Percentiles rank a stretch among this genome's conserved stretches.
These are phyloP conservation scores for Drosophila parthenogenetica DNA, from an alignment of 2,888 invertebrate species.

Conservation along the genomic window DNA sequence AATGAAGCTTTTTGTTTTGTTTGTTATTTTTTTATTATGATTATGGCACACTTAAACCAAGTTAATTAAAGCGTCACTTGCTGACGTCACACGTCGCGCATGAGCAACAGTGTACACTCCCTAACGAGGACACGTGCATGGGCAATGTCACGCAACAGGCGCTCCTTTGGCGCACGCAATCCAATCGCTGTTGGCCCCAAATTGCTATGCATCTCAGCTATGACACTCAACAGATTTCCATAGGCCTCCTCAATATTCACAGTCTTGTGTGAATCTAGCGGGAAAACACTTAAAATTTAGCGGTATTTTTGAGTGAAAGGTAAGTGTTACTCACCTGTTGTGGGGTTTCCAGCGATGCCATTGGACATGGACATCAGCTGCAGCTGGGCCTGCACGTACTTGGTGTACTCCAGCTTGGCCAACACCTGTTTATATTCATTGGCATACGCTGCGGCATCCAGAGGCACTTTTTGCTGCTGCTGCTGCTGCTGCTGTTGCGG, in stretches of 20 bases:
- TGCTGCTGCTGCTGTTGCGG: conserved; percentile 14
- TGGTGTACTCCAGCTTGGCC: conserved; percentile 68
- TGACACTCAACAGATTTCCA: conserved; percentile 43
- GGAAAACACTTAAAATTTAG: neutral
- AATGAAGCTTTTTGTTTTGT: conserved; percentile 16
- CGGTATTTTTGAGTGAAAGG: neutral
- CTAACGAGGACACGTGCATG: conserved; percentile 64
- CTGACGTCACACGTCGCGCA: conserved; percentile 53
- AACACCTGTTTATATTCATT: conserved; percentile 64
- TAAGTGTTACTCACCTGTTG: conserved; percentile 3
- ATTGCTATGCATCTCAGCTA: conserved; percentile 50
- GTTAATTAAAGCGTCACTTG: conserved; percentile 26
- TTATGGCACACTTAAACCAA: conserved; percentile 26
- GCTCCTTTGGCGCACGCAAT: conserved; percentile 65
- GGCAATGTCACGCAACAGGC: conserved; percentile 61
- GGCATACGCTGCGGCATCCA: conserved; percentile 44
- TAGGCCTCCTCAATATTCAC: conserved; percentile 43
- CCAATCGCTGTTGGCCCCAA: conserved; percentile 56
- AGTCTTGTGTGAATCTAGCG: conserved; percentile 11
- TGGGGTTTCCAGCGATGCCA: neutral
- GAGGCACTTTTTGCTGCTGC: conserved; percentile 6
- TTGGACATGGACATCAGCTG: conserved; percentile 49
- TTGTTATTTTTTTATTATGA: conserved; percentile 37
- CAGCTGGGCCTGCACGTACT: conserved; percentile 63
- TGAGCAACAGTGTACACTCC: conserved; percentile 55